Base-by-base conservation (phyloP, 2,113 vertebrate species). In the Spea bombifrons region DNA sequence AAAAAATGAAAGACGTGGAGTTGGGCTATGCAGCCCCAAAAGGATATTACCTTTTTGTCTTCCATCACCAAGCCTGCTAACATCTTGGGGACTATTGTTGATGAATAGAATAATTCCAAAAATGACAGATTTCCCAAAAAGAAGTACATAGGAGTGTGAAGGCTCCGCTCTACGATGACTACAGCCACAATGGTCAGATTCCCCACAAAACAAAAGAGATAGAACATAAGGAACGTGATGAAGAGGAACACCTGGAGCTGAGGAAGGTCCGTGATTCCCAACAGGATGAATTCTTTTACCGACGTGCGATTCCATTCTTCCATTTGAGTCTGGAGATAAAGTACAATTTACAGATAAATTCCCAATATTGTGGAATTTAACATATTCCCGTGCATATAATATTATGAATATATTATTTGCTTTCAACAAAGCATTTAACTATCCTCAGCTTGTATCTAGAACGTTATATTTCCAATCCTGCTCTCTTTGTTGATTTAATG, bases 1-100 rank as follows among this genome's bases (percentile, higher is more conserved):
- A 84, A 72, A 30, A 83, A 83, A 7, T 84, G 77, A 44, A 64
- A 79, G 7, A 79, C 48, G 45, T 79, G 63, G 44, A 79, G 70
- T 5, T 79, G 77, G 4, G 70, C 61, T 45, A 79, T 30, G n/a
- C 76, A 79, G 5, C 76, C 70, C 45, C 8, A 16, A 4, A 66
- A 6, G 3, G 76, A 79, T 66, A 79, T 79, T 7, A 43, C 65
- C 70, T 79, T 79, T 30, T 30, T 30, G 59, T 79, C 69, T 43
- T 71, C 69, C 45, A 73, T 53, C 6, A 79, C 13, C 46, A 79
- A 66, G n/a, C 76, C 76, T 13, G 76, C 50, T 45, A 79, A 15
- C 76, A 79, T 79, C 61, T 79, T 79, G 30, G 76, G 69, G 6
- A 79, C 76, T 17, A 70, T 79, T 7, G 70, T 79, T 5, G 76